Evolutionary conservation across 2,797 vertebrate species (phyloP).

Genomic region (Apodemus agrarius): DNA sequence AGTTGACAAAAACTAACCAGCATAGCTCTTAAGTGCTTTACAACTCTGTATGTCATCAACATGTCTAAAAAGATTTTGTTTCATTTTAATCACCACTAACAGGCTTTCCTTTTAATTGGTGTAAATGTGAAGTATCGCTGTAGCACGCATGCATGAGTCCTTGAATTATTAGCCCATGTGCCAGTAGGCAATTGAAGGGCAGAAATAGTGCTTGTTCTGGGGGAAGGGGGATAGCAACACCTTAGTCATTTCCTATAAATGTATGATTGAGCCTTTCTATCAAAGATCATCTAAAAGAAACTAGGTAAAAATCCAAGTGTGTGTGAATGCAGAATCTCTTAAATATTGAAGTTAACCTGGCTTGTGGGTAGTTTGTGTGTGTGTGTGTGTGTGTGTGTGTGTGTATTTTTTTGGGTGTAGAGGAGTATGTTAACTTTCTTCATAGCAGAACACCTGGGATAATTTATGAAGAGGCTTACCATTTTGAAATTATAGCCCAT

Average conservation of each 20-base stretch:
- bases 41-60: neutral
- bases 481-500: neutral
- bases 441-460: neutral
- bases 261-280: neutral
- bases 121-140: neutral
- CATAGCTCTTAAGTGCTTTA: neutral
- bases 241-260: neutral
- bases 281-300: neutral
- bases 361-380: neutral
- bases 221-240: neutral
- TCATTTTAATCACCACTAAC: slow-evolving; percentile 3
- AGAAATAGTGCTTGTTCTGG: neutral
- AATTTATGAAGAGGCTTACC: neutral
- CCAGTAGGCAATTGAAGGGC: neutral
- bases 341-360: neutral
- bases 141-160: neutral
- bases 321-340: neutral
- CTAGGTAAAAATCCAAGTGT: neutral
- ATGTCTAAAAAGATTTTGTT: neutral
- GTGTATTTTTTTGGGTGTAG: neutral
- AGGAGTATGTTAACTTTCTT: neutral
- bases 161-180: neutral
- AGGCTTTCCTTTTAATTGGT: neutral
- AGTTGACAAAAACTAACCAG: neutral
- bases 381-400: no score